Evolutionary conservation across 2,888 invertebrate species (phyloP), one percentile per base, ranked within the genome.

Genomic region (Hesperia comma): DNA sequence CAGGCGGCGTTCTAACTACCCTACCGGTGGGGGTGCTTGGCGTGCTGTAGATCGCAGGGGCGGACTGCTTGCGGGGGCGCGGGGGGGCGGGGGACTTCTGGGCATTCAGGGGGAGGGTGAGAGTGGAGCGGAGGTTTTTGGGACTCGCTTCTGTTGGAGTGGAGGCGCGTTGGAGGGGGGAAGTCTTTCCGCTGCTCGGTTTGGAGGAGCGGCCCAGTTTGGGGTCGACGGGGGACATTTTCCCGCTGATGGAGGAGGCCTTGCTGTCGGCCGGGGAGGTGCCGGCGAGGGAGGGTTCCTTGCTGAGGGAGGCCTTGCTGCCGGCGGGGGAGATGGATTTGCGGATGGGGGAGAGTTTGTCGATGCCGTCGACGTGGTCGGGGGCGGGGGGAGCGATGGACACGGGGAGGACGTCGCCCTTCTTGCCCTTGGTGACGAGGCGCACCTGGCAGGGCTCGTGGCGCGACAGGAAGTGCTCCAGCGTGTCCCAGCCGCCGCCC

Each of bases 401-500:
- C 79, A 87, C 85, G 81, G 88, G 81, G 67, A 83, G 76, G 75
- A 74, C 77, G 71, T 75, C 79, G 72, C 81, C 79, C 67, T 86
- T 86, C 67, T 86, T 86, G 75, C 84, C 87, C 79, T 85, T 93
- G 75, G 93, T 88, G 51, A 93, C 93, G 74, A 93, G 90, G 79
- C 93, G 93, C 90, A 95, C 95, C 95, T 97, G 96, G 88, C 97
- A 96, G 53, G 97, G 97, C 87, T 97, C 97, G 91, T 97, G 97
- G 71, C 97, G 95, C 77, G 96, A 95, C 82, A 98, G 94, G 93
- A 98, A 98, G 93, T 98, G 97, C 87, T 98, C 98, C 84, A 98
- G 92, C 17, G 98, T 98, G 92, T 97, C 97, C 98, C 98, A 98
- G 72, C 98, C 98, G 73, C 98, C 98, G 69, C 98, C 98, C 61